Conservation (phyloP, 2,888 invertebrate genomes). For the Drosophila ochracea region DNA sequence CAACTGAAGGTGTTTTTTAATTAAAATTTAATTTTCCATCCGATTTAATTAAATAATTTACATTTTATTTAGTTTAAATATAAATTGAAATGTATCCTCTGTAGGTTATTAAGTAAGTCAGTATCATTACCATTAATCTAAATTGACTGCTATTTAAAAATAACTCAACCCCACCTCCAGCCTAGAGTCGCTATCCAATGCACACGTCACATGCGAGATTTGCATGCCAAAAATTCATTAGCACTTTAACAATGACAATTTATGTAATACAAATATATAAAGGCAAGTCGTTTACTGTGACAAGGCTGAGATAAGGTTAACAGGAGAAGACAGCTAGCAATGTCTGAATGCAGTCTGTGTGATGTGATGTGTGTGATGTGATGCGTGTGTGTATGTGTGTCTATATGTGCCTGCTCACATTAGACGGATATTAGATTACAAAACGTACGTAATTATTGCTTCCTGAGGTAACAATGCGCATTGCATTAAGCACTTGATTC, state of each 20-base stretch:
- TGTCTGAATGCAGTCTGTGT: slow-evolving; percentile 3
- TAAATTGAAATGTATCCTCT: background rate
- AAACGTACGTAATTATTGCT: slow-evolving; percentile 53
- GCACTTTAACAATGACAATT: slow-evolving; percentile 74
- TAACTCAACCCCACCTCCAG: slow-evolving; percentile 5
- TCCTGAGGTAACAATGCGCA: slow-evolving; percentile 58
- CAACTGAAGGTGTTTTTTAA: background rate
- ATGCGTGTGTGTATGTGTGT: slow-evolving; percentile 1
- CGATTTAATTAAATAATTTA: background rate
- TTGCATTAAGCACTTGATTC: slow-evolving; percentile 42
- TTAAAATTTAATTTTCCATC: background rate
- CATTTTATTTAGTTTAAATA: background rate
- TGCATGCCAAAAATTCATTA: slow-evolving; percentile 72
- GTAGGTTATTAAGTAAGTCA: background rate
- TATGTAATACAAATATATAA: slow-evolving; percentile 52
- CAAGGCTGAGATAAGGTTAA: background rate
- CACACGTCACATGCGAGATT: slow-evolving; percentile 46
- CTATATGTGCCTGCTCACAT: slow-evolving; percentile 23
- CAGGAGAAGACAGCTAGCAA: background rate
- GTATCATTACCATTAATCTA: slow-evolving; percentile 1
- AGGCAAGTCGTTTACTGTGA: slow-evolving; percentile 28
- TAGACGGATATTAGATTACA: slow-evolving; percentile 69
- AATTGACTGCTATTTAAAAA: slow-evolving; percentile 18
- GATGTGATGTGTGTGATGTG: background rate
- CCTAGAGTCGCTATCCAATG: slow-evolving; percentile 9